Percentiles rank a stretch among this genome's conserved stretches.
phyloP scores from a whole-genome alignment of 2,888 invertebrate genomes.

The Oxystoma pomonae region DNA sequence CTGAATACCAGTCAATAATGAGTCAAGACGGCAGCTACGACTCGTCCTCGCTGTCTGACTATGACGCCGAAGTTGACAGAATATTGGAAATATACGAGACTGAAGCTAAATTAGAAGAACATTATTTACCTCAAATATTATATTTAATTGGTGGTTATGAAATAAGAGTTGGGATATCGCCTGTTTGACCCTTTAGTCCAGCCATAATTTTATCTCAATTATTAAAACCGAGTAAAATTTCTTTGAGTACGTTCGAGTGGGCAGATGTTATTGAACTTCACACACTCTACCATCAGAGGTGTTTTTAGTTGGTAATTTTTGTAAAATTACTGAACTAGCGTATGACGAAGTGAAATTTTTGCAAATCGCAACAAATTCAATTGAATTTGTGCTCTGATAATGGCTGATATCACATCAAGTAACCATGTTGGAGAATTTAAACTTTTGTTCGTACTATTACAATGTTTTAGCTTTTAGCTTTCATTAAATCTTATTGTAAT shows the following conservation, averaged over 20 bases:
- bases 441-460: neutral
- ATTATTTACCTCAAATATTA: neutral
- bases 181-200: neutral
- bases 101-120: neutral
- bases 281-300: neutral
- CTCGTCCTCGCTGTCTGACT: neutral
- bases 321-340: neutral
- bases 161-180: neutral
- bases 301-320: constrained; percentile 2
- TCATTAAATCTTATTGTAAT: too few relatives aligned
- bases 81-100: neutral
- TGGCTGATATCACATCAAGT: neutral
- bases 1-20: neutral
- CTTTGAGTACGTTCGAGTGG: neutral
- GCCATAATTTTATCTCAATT: neutral
- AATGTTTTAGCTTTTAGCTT: neutral
- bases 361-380: neutral
- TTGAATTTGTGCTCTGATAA: neutral
- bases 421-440: neutral
- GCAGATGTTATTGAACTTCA: neutral
- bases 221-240: neutral
- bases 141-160: neutral
- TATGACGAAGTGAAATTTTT: constrained; percentile 5
- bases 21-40: neutral
- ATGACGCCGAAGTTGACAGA: neutral